Evolutionary conservation across 2,113 vertebrate species (phyloP).

Genomic region (Charadrius vociferus): DNA sequence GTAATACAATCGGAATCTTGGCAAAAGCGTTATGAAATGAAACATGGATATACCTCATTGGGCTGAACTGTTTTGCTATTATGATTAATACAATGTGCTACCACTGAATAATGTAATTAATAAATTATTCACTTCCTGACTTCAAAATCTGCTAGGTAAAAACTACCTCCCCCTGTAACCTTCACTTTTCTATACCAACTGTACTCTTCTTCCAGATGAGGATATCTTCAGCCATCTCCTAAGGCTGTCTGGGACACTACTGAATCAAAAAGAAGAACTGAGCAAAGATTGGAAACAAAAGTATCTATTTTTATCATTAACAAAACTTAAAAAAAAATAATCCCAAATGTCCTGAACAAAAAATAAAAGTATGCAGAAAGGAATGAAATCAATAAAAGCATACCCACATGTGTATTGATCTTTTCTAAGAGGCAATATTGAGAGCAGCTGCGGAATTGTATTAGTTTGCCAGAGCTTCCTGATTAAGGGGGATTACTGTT

Average conservation of each 20-base stretch:
- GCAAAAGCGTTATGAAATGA: background rate
- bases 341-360: background rate
- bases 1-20: background rate
- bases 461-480: background rate
- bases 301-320: background rate
- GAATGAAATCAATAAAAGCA: background rate
- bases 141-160: background rate
- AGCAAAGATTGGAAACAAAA: background rate
- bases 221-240: background rate
- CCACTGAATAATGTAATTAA: background rate
- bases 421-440: background rate
- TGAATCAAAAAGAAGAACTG: background rate
- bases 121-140: background rate
- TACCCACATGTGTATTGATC: background rate
- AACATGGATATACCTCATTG: background rate
- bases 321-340: background rate
- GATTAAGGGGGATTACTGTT: background rate
- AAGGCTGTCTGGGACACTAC: background rate
- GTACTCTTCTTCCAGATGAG: background rate
- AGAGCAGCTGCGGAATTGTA: background rate
- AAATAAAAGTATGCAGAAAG: background rate
- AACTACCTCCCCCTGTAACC: background rate
- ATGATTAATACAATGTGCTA: background rate
- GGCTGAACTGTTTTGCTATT: background rate
- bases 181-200: background rate